A percentile compares a stretch with the other conserved stretches of the same genome.
phyloP scores from a whole-genome alignment of 2,888 invertebrate genomes.

The Eupithecia subfuscata region DNA sequence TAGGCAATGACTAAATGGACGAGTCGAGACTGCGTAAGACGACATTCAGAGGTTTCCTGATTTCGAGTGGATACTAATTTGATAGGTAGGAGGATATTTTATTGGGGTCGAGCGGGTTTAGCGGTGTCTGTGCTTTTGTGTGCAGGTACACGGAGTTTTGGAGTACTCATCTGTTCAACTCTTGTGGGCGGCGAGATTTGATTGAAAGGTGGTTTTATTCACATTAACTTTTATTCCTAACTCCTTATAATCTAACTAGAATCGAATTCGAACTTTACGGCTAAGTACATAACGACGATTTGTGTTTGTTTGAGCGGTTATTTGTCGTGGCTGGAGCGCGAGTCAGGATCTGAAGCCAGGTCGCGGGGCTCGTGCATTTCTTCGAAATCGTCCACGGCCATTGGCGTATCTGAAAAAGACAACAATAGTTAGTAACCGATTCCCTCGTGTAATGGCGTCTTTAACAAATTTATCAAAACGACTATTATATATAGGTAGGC shows the following conservation, averaged over 20 bases:
- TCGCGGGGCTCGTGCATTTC: slow-evolving; percentile 65
- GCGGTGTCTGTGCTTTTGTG: background rate
- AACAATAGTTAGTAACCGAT: background rate
- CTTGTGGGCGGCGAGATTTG: background rate
- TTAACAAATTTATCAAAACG: too few relatives aligned
- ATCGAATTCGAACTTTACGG: slow-evolving; percentile 10
- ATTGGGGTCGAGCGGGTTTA: background rate
- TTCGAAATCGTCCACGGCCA: slow-evolving; percentile 80
- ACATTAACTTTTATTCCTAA: slow-evolving; percentile 17
- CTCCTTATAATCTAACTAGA: slow-evolving; percentile 21
- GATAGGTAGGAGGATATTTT: too few relatives aligned
- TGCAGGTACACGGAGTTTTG: background rate
- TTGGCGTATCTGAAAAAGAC: slow-evolving; percentile 69
- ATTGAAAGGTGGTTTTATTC: background rate
- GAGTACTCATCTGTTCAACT: background rate
- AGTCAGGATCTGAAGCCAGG: slow-evolving; percentile 68
- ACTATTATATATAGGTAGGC: too few relatives aligned
- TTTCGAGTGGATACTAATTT: too few relatives aligned
- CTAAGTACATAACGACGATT: slow-evolving; percentile 3
- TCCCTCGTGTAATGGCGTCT: background rate
- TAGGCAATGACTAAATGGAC: too few relatives aligned
- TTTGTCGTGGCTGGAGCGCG: slow-evolving; percentile 73
- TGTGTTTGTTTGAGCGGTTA: slow-evolving; percentile 37
- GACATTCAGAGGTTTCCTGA: too few relatives aligned
- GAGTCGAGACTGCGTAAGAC: too few relatives aligned